phyloP scores from a whole-genome alignment of 2,888 invertebrate genomes.

The Drosophila siamana region DNA sequence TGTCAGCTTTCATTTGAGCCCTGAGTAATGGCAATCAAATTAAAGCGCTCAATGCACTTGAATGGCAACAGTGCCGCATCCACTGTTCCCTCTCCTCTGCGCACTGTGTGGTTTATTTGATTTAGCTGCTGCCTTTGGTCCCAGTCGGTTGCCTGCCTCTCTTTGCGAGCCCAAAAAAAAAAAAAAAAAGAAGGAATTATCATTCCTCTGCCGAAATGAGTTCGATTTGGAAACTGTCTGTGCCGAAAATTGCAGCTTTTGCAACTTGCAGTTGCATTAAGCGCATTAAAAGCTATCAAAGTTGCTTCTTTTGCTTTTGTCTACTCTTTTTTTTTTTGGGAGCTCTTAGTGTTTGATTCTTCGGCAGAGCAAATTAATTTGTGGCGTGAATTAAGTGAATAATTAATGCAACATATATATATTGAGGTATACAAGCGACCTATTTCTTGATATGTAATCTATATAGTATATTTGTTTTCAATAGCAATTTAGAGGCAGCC shows the following conservation, averaged over 20 bases:
- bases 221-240: constrained; percentile 4
- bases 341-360: background rate
- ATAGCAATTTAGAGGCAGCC: background rate
- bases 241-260: constrained; percentile 45
- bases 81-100: background rate
- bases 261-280: constrained; percentile 12
- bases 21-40: constrained; percentile 46
- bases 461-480: background rate
- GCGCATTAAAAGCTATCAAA: background rate
- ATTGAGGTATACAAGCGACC: too few relatives aligned
- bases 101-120: background rate
- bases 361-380: too few relatives aligned
- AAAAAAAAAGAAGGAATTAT: background rate
- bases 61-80: constrained; percentile 11
- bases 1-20: constrained; percentile 30
- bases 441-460: too few relatives aligned
- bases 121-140: background rate
- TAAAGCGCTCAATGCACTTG: constrained; percentile 52
- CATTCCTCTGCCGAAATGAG: background rate
- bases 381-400: too few relatives aligned
- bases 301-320: background rate
- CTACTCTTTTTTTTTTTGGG: background rate
- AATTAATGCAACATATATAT: too few relatives aligned
- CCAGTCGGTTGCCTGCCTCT: background rate
- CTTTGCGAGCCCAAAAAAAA: background rate